These are phyloP conservation scores for Podarcis muralis DNA, from an alignment of 2,113 vertebrate genomes.

Conservation along the genomic window DNA sequence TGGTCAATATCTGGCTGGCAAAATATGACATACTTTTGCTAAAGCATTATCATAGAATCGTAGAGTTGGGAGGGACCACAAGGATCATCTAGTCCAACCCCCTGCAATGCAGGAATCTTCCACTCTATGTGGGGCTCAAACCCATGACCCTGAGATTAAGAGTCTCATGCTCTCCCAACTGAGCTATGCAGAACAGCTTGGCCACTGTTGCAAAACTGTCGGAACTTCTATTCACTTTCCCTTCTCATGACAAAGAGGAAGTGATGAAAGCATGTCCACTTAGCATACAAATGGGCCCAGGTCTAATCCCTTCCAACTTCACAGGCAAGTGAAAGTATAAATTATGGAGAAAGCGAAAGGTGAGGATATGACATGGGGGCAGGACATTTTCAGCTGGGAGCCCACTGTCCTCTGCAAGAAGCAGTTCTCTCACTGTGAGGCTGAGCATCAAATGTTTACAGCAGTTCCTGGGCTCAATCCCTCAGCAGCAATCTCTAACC, in stretches of 20 bases:
- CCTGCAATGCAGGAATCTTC: too few relatives aligned
- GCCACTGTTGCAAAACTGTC: background rate
- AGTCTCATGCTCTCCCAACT: too few relatives aligned
- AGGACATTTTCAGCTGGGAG: background rate
- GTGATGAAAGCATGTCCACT: background rate
- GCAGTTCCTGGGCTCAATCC: background rate
- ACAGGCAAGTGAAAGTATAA: background rate
- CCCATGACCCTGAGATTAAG: too few relatives aligned
- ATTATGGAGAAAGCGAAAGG: background rate
- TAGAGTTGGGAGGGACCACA: too few relatives aligned
- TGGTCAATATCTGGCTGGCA: background rate
- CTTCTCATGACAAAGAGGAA: constrained; percentile 16
- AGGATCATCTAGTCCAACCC: too few relatives aligned
- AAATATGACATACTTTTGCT: background rate
- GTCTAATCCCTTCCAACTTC: background rate
- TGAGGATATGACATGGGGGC: background rate
- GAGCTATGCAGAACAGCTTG: too few relatives aligned
- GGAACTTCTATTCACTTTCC: constrained; percentile 14
- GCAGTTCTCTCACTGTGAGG: background rate
- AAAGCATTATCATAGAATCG: background rate
- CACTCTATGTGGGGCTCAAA: too few relatives aligned
- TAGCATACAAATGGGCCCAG: background rate
- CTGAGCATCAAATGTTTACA: background rate
- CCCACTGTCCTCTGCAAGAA: background rate
- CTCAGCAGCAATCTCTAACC: background rate